phyloP scores from a whole-genome alignment of 2,797 vertebrate species.

The Adrianichthys oophorus region DNA sequence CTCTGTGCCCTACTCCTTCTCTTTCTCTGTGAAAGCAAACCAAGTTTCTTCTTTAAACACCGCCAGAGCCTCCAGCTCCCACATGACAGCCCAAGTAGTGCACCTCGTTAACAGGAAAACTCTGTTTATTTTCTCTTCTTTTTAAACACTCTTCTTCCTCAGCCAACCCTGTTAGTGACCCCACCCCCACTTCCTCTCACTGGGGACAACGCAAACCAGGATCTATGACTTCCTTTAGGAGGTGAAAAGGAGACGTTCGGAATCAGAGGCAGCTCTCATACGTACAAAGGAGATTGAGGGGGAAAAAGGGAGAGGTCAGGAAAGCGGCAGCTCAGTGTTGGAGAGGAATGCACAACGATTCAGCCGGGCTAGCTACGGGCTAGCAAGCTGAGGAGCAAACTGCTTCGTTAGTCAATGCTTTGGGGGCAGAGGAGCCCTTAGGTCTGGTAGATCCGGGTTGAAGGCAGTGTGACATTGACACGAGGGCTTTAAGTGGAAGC shows the following conservation, averaged over 20 bases:
- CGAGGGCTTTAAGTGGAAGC: constrained; percentile 48
- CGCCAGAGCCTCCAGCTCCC: constrained; percentile 70
- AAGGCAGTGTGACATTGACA: constrained; percentile 56
- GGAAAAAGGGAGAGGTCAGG: constrained; percentile 52
- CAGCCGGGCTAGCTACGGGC: constrained; percentile 49
- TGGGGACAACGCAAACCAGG: constrained; percentile 67
- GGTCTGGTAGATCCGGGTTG: constrained; percentile 41
- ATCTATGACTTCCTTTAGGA: constrained; percentile 75
- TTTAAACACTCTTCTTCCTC: constrained; percentile 75
- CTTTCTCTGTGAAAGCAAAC: constrained; percentile 42
- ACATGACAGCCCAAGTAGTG: constrained; percentile 62
- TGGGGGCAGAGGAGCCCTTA: constrained; percentile 34
- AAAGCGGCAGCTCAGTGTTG: constrained; percentile 44
- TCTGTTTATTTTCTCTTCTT: constrained; percentile 80
- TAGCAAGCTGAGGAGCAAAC: constrained; percentile 58
- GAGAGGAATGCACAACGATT: constrained; percentile 69
- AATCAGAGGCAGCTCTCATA: constrained; percentile 62
- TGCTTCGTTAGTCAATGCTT: constrained; percentile 58
- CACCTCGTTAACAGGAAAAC: constrained; percentile 82
- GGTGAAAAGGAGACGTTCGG: constrained; percentile 54
- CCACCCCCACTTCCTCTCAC: constrained; percentile 1
- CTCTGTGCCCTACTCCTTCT: constrained; percentile 24
- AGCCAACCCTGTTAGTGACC: constrained; percentile 61
- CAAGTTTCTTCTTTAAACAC: constrained; percentile 70
- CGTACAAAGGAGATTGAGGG: constrained; percentile 46